These are phyloP conservation scores for Polyommatus iphigenia DNA, from an alignment of 2,888 invertebrate genomes.

Conservation along the genomic window DNA sequence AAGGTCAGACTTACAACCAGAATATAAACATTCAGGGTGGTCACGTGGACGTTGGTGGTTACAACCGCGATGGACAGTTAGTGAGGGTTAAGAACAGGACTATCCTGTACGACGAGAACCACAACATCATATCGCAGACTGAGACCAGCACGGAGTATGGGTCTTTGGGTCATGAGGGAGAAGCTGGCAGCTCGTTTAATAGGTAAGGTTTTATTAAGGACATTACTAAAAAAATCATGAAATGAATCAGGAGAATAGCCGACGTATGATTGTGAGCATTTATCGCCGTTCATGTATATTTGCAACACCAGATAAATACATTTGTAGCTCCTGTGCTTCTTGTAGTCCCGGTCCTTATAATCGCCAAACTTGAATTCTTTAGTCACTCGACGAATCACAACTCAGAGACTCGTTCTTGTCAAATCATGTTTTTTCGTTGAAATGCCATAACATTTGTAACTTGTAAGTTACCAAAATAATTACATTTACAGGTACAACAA, in stretches of 20 bases:
- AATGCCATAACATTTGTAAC: too few species aligned
- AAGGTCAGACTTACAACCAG: neutral
- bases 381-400: too few species aligned
- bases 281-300: too few species aligned
- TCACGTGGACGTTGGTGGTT: slow-evolving; percentile 44
- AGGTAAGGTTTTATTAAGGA: slow-evolving; percentile 53
- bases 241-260: neutral
- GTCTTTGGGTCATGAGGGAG: slow-evolving; percentile 68
- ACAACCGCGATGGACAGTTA: slow-evolving; percentile 52
- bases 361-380: too few species aligned
- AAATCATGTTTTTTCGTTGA: too few species aligned
- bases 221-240: neutral
- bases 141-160: slow-evolving; percentile 78
- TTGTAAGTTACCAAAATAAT: neutral
- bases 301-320: too few species aligned
- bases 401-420: too few species aligned
- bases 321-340: too few species aligned
- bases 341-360: too few species aligned
- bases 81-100: slow-evolving; percentile 61
- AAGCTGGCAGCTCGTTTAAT: slow-evolving; percentile 70
- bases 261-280: too few species aligned
- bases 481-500: slow-evolving; percentile 50
- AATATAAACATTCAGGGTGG: slow-evolving; percentile 35
- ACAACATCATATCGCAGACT: slow-evolving; percentile 69
- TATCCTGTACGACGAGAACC: slow-evolving; percentile 63